Evolutionary conservation across 2,888 invertebrate genomes (phyloP).

Genomic region (Abrostola triplasia): DNA sequence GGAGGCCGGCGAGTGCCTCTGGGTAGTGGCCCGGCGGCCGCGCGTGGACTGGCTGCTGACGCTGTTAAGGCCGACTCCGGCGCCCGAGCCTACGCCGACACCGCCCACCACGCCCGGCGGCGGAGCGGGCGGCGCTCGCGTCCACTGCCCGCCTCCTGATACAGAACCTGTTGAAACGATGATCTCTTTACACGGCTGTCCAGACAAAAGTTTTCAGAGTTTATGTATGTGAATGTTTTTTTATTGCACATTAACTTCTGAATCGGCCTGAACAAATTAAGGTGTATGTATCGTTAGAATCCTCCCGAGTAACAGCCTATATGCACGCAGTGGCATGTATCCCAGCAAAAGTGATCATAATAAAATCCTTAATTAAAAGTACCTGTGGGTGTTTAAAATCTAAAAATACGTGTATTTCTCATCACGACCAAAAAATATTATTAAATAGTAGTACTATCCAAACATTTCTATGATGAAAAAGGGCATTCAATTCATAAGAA

Average conservation of each 20-base stretch:
- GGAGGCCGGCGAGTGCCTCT: constrained; percentile 73
- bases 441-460: too few species aligned
- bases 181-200: not conserved
- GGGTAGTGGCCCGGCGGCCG: constrained; percentile 71
- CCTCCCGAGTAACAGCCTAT: too few species aligned
- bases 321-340: too few species aligned
- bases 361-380: too few species aligned
- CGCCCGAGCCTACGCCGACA: constrained; percentile 62
- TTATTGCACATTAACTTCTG: too few species aligned
- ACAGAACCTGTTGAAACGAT: constrained; percentile 68
- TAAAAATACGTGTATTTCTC: too few species aligned
- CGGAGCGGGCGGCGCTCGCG: constrained; percentile 92
- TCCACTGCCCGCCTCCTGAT: constrained; percentile 91
- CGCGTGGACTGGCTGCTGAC: constrained; percentile 73
- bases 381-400: too few species aligned
- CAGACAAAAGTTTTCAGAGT: not conserved
- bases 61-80: constrained; percentile 64
- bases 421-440: too few species aligned
- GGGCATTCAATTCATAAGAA: not conserved
- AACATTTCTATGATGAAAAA: too few species aligned
- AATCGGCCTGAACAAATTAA: too few species aligned
- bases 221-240: not conserved
- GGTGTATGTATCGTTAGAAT: too few species aligned
- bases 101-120: constrained; percentile 83
- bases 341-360: too few species aligned